These are phyloP conservation scores for Atractosteus spatula DNA, from an alignment of 2,113 vertebrate species.

Conservation along the genomic window DNA sequence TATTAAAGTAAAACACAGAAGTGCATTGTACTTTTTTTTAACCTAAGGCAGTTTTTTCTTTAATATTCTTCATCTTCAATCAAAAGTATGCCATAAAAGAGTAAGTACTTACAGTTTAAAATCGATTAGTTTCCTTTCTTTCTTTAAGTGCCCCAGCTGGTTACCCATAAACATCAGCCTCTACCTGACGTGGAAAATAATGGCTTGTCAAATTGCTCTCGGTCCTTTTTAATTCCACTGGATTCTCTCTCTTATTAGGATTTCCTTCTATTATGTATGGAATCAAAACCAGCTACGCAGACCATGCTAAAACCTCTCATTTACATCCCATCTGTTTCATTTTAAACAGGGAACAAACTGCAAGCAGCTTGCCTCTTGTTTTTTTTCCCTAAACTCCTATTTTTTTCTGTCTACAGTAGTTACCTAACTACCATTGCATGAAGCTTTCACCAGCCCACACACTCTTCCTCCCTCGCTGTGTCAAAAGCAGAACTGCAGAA, in stretches of 20 bases:
- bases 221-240: slow-evolving; percentile 31
- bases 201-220: slow-evolving; percentile 47
- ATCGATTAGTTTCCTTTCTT: slow-evolving; percentile 26
- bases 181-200: slow-evolving; percentile 47
- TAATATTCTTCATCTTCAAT: too few species aligned
- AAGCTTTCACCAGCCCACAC: slow-evolving; percentile 47
- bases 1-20: too few species aligned
- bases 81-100: neutral
- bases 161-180: slow-evolving; percentile 22
- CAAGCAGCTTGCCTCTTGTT: neutral
- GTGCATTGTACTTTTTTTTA: too few species aligned
- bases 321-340: slow-evolving; percentile 10
- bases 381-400: slow-evolving; percentile 18
- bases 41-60: too few species aligned
- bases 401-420: slow-evolving; percentile 32
- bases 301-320: neutral
- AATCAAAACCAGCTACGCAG: slow-evolving; percentile 5
- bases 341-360: slow-evolving; percentile 14
- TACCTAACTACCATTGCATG: slow-evolving; percentile 46
- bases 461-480: slow-evolving; percentile 28
- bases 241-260: slow-evolving; percentile 20
- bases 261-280: slow-evolving; percentile 6
- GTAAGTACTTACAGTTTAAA: slow-evolving; percentile 43
- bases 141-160: slow-evolving; percentile 10
- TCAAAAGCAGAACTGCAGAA: slow-evolving; percentile 22